phyloP scores from a whole-genome alignment of 2,888 invertebrate genomes.

The Tenthredo scrophulariae region DNA sequence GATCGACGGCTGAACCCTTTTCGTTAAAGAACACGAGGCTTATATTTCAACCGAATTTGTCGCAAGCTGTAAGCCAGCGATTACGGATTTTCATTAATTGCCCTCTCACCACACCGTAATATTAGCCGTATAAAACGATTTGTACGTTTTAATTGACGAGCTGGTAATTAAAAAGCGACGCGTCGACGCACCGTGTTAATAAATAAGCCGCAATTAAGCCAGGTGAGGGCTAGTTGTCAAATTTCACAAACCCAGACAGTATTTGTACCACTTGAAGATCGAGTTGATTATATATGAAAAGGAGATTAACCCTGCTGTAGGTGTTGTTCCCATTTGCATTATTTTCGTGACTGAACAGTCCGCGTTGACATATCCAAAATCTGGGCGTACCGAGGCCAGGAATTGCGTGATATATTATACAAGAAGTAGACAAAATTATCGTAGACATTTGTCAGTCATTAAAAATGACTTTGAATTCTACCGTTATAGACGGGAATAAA shows the following conservation, averaged over 20 bases:
- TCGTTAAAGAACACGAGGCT: conserved; percentile 29
- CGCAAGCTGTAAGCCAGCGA: conserved; percentile 21
- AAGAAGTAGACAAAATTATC: neutral
- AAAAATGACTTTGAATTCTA: neutral
- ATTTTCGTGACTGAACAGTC: no score
- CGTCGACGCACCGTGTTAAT: conserved; percentile 46
- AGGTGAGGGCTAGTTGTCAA: conserved; percentile 31
- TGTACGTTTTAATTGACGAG: conserved; percentile 48
- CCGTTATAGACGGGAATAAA: neutral
- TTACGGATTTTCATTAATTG: conserved; percentile 40
- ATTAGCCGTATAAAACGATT: conserved; percentile 36
- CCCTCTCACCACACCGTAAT: conserved; percentile 24
- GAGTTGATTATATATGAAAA: conserved; percentile 7
- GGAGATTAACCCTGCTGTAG: conserved; percentile 26
- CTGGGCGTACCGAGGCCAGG: neutral
- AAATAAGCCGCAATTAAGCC: conserved; percentile 50
- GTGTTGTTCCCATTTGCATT: neutral
- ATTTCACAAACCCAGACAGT: conserved; percentile 29
- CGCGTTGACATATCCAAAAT: neutral
- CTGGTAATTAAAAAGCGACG: conserved; percentile 44
- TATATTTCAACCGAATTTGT: conserved; percentile 45
- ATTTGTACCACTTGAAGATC: neutral
- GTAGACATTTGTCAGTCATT: neutral
- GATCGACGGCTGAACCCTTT: conserved; percentile 36
- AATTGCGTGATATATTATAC: neutral